Evolutionary conservation across 1,140 invertebrate genomes (phyloP), one percentile per base, ranked within the genome.

Genomic region (Papilio dardanus): DNA sequence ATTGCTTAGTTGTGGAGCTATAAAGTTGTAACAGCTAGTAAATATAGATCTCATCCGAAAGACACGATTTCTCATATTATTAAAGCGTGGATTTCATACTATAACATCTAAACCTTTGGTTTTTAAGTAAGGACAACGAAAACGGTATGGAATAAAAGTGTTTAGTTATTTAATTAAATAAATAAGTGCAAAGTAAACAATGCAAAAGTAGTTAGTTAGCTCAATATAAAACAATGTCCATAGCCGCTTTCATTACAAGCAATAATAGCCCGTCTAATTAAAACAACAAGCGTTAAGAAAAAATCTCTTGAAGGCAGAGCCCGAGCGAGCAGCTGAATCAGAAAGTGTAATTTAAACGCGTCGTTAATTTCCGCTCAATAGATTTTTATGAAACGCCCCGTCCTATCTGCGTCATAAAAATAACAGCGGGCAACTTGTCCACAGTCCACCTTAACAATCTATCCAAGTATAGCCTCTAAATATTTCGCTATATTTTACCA

Each of bases 341-440:
- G 42, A 33, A 58, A 33, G 30, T 54, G 71, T 73, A 73, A 73
- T 73, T 73, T 54, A 73, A 54, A 73, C 71, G 28, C 42, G 46
- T 54, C 71, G 71, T 73, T 73, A 73, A 54, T 58, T 73, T 73
- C 71, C 71, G 71, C 71, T 73, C 46, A 73, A 73, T 73, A 73
- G 71, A 73, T 73, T 73, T 73, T 73, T 73, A 73, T 73, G 71
- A 50, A 73, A 54, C 71, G 28, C 28, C 40, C 28, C 37, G 40
- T 68, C 12, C 69, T 73, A 73, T 73, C 71, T 54, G 46, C 30
- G 30, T 46, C 66, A 40, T 68, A 37, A 37, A 30, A 21, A 68
- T 40, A 40, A 46, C 40, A 50, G 68, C 28, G 24, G 35, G 37
- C 68, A 46, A 19, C 24, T 46, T 46, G 33, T 40, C 66, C 66